Evolutionary conservation across 2,888 invertebrate genomes (phyloP), one percentile per base, ranked within the genome.

Genomic region (Cataglyphis livida): DNA sequence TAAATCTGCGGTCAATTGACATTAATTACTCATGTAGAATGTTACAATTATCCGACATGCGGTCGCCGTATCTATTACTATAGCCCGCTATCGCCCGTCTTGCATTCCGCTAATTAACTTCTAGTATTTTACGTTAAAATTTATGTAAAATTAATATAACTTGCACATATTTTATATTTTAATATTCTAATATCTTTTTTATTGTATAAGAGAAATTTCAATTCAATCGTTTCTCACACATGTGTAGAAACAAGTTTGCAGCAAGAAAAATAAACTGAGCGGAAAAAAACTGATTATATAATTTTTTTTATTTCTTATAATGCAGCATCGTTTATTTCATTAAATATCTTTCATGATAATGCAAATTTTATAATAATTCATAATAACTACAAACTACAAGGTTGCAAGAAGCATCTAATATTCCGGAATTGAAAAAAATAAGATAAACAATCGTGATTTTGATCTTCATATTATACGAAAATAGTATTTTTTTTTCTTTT

Each of bases 11-110:
- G 64, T 66, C 79, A 84, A 87, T 89, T 87, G 87, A 70, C 82
- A 78, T 61, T 76, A 81, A 89, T 86, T 75, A 85, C 65, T 86
- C 70, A 70, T 85, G 76, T 57, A 74, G 41, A 82, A 84, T 57
- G 41, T 76, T 21, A 25, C 7, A 62, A 78, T 82, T 62, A 51
- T 61, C 12, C 48, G 41, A 51, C 62, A 25, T 28, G 38, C 41
- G 54, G 38, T 21, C n/a, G 15, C 7, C 12, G 6, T 25, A 32
- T 41, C 25, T 44, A 10, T 70, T 18, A 18, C 4, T 57, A 51
- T n/a, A 32, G 7, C 38, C 6, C n/a, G 9, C 18, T 68, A 59
- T 57, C 12, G n/a, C 15, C 44, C 10, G n/a, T 61, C 18, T 32
- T 9, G n/a, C 10, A n/a, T 32, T 41, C 9, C 28, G 15, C 6